Conservation (phyloP, 2,888 invertebrate genomes). For the Thecocarcelia acutangulata region DNA sequence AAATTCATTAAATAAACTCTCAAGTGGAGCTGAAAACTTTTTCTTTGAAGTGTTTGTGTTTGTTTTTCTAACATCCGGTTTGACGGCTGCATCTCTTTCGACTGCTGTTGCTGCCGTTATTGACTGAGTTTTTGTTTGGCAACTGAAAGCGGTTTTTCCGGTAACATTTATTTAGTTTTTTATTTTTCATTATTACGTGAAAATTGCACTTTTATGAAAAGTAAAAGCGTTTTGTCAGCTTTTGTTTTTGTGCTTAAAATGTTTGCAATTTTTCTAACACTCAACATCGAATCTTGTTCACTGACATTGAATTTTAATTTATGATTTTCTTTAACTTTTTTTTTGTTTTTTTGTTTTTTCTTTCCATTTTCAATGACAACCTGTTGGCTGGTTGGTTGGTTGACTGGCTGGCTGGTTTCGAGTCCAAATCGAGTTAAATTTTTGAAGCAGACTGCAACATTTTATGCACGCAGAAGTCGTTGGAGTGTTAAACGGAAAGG, state of each 20-base stretch:
- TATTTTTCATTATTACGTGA: slow-evolving; percentile 61
- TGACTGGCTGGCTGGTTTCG: slow-evolving; percentile 31
- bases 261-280: slow-evolving; percentile 38
- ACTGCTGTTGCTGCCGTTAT: not conserved
- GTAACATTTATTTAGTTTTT: slow-evolving; percentile 39
- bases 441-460: slow-evolving; percentile 16
- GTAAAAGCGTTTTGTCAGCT: slow-evolving; percentile 67
- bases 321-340: slow-evolving; percentile 8
- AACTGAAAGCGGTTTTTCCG: slow-evolving; percentile 71
- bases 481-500: slow-evolving; percentile 58
- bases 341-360: not conserved
- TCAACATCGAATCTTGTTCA: slow-evolving; percentile 54
- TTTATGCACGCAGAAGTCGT: slow-evolving; percentile 50
- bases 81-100: slow-evolving; percentile 1
- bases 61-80: slow-evolving; percentile 31
- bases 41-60: not conserved
- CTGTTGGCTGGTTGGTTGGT: slow-evolving; percentile 33
- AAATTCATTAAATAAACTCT: slow-evolving; percentile 1
- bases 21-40: slow-evolving; percentile 1
- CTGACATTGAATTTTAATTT: slow-evolving; percentile 68
- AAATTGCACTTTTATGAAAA: slow-evolving; percentile 57
- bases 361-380: slow-evolving; percentile 45
- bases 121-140: slow-evolving; percentile 1
- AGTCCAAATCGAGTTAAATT: not conserved
- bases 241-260: slow-evolving; percentile 21